These are phyloP conservation scores for Ursus arctos DNA, from an alignment of 2,113 vertebrate species.

Conservation along the genomic window DNA sequence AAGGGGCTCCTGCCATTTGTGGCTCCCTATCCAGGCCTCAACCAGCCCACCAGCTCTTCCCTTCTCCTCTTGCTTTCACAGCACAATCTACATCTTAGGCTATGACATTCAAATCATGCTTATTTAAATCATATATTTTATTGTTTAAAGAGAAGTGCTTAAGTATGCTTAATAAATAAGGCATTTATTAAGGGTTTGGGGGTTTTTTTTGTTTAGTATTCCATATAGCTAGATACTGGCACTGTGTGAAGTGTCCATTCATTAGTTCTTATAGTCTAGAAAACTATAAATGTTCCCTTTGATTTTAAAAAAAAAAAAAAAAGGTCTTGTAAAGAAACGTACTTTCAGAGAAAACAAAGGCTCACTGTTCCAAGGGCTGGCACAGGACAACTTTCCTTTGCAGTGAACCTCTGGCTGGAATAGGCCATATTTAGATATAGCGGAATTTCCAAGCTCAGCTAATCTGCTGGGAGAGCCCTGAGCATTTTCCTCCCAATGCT, in stretches of 20 bases:
- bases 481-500: conserved; percentile 54
- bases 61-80: not conserved
- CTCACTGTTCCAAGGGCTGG: conserved; percentile 53
- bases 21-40: not conserved
- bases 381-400: not conserved
- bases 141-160: not conserved
- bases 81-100: not conserved
- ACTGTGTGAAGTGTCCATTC: conserved; percentile 53
- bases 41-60: not conserved
- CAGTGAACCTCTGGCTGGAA: conserved; percentile 23
- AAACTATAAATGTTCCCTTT: conserved; percentile 57
- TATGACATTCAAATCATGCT: not conserved
- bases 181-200: not conserved
- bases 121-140: not conserved
- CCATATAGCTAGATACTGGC: not conserved
- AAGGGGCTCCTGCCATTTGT: no score
- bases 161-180: not conserved
- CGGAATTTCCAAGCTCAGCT: conserved; percentile 2
- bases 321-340: not conserved
- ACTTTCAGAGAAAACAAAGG: conserved; percentile 69
- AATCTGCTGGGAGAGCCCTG: conserved; percentile 59
- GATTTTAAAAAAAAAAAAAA: conserved; percentile 39
- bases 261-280: conserved; percentile 38
- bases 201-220: not conserved
- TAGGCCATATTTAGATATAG: conserved; percentile 50